Evolutionary conservation across 2,797 vertebrate species (phyloP), one percentile per base, ranked within the genome.

Genomic region (Yasuhikotakia modesta): DNA sequence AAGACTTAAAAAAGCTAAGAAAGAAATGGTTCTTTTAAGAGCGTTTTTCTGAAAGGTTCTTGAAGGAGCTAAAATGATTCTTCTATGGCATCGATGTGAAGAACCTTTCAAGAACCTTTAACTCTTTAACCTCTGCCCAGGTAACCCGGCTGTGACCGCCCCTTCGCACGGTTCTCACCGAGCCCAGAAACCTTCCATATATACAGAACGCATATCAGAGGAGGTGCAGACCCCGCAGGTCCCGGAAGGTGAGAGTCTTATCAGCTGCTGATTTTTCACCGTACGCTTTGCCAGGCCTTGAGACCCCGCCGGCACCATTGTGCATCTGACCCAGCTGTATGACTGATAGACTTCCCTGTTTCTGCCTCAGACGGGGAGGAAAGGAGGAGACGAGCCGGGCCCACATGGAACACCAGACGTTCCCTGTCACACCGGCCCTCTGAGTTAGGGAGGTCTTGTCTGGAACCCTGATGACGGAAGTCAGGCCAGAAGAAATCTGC

Each of bases 231-330:
- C 88, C 85, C 87, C 79, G 76, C 78, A 68, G 80, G 88, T 91
- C 88, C 91, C 89, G 92, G 92, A 94, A 93, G 91, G 89, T 88
- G 88, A 91, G 88, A 91, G 89, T 86, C 91, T 93, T 93, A 93
- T 93, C 93, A 93, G 92, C 89, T 88, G 83, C 78, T 85, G 86
- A 86, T 86, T 90, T 85, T 87, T 89, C 87, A 88, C 90, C 89
- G 87, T 91, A 85, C 85, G 89, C 88, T 89, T 88, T 24, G 70
- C 81, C 71, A 78, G 73, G 79, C 75, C 78, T 89, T 87, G 88
- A 86, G 84, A 85, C 87, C 89, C 81, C 87, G 89, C 87, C 85
- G 78, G 76, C 57, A 85, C 92, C 89, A 93, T 93, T 94, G 92
- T 93, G 89, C 89, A 87, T 81, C 88, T 93, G 93, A 92, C 92